Conservation (phyloP, 2,113 vertebrate species). For the Pipa parva region DNA sequence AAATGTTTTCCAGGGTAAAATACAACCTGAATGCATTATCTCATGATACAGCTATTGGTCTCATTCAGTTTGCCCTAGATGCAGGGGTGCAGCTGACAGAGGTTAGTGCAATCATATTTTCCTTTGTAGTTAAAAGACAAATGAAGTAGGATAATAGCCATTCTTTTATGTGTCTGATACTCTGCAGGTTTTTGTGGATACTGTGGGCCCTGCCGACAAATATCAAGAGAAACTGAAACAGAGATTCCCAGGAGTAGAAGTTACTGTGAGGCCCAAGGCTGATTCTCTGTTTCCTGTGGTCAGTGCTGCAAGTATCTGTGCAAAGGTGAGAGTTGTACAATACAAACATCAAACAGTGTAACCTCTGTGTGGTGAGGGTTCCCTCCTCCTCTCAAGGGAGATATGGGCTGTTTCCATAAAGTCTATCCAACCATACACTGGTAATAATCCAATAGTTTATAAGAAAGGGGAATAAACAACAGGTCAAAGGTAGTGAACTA, state of each 20-base stretch:
- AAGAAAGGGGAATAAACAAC: too few species aligned
- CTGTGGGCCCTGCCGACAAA: slow-evolving; percentile 80
- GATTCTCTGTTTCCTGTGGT: slow-evolving; percentile 85
- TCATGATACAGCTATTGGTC: slow-evolving; percentile 79
- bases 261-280: slow-evolving; percentile 84
- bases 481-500: too few species aligned
- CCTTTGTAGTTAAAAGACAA: too few species aligned
- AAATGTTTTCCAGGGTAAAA: slow-evolving; percentile 74
- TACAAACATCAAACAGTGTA: too few species aligned
- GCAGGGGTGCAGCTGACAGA: slow-evolving; percentile 76
- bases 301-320: slow-evolving; percentile 91
- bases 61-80: slow-evolving; percentile 79
- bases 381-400: too few species aligned
- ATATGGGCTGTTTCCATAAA: too few species aligned
- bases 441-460: too few species aligned
- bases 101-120: too few species aligned
- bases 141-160: too few species aligned
- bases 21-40: slow-evolving; percentile 88
- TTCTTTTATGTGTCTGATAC: too few species aligned
- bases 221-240: slow-evolving; percentile 79
- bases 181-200: slow-evolving; percentile 82
- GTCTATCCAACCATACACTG: too few species aligned
- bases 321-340: slow-evolving; percentile 87
- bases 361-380: too few species aligned
- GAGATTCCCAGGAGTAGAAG: slow-evolving; percentile 69